Percentiles rank a stretch among this genome's conserved stretches.
Conservation (phyloP, 2,113 vertebrate species). For the Gallinago undulata region DNA sequence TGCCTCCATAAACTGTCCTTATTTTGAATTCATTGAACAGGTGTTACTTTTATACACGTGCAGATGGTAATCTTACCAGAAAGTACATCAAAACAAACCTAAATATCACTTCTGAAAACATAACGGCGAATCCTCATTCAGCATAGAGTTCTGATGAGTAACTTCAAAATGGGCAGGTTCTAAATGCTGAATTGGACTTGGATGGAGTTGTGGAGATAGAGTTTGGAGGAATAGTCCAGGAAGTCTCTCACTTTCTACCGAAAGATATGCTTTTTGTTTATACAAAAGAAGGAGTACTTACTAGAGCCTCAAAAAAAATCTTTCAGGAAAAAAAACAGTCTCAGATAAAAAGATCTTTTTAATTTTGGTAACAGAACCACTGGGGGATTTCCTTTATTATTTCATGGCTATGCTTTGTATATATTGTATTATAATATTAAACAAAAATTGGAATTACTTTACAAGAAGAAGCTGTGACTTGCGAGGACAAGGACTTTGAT, state of each 20-base stretch:
- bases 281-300: background rate
- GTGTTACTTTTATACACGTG: conserved; percentile 23
- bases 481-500: background rate
- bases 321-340: background rate
- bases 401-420: background rate
- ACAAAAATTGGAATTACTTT: background rate
- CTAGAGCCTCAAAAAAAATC: background rate
- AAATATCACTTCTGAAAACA: background rate
- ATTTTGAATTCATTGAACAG: conserved; percentile 3
- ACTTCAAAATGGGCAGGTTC: background rate
- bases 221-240: background rate
- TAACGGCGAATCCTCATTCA: background rate
- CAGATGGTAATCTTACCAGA: conserved; percentile 33
- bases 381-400: background rate
- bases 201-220: background rate
- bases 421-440: background rate
- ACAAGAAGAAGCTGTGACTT: background rate
- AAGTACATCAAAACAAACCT: background rate
- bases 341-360: background rate
- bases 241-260: background rate
- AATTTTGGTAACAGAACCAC: background rate
- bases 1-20: background rate
- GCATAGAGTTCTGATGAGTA: background rate
- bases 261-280: background rate
- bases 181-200: background rate